Conservation (phyloP, 2,888 invertebrate genomes). For the Drosophila rellima region DNA sequence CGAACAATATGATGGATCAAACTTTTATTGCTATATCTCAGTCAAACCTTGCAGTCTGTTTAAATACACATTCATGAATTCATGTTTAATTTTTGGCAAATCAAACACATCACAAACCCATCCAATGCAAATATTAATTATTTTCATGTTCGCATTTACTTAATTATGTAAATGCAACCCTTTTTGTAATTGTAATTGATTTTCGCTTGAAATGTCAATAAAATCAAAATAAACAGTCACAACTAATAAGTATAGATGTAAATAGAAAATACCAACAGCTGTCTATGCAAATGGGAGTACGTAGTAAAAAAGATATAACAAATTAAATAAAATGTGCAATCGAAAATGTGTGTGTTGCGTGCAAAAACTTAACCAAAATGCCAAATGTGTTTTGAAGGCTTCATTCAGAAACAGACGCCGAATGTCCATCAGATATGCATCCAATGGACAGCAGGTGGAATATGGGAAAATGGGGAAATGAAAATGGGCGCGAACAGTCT, state of each 20-base stretch:
- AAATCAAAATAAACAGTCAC: slow-evolving; percentile 40
- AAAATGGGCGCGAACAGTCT: slow-evolving; percentile 36
- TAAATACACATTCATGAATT: neutral
- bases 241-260: slow-evolving; percentile 55
- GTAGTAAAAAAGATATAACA: slow-evolving; percentile 28
- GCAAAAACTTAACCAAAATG: slow-evolving; percentile 41
- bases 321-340: slow-evolving; percentile 67
- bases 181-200: slow-evolving; percentile 20
- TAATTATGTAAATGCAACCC: slow-evolving; percentile 62
- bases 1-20: too few relatives aligned
- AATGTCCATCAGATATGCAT: slow-evolving; percentile 75
- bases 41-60: neutral
- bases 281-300: slow-evolving; percentile 10
- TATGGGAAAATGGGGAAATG: slow-evolving; percentile 26
- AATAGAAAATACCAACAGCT: slow-evolving; percentile 38
- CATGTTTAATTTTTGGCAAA: slow-evolving; percentile 12
- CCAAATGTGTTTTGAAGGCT: slow-evolving; percentile 53
- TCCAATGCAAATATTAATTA: slow-evolving; percentile 44
- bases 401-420: slow-evolving; percentile 72
- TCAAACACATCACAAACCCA: slow-evolving; percentile 3
- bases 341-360: slow-evolving; percentile 39
- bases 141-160: slow-evolving; percentile 9
- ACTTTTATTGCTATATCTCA: neutral
- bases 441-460: slow-evolving; percentile 55
- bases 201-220: slow-evolving; percentile 64